phyloP scores from a whole-genome alignment of 1,140 invertebrate genomes.

The Amphibalanus amphitrite region DNA sequence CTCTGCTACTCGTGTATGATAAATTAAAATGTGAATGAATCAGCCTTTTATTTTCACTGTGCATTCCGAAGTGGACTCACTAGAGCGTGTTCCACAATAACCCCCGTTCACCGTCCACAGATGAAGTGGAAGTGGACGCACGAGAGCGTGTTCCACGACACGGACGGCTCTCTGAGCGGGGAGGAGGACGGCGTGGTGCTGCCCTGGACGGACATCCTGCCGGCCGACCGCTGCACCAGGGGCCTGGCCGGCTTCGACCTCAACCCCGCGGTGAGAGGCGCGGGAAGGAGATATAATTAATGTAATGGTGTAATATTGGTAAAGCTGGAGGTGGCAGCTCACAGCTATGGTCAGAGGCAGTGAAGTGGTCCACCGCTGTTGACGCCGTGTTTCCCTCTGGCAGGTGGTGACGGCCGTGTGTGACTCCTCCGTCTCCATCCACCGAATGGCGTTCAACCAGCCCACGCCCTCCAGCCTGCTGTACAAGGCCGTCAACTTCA shows the following conservation, averaged over 20 bases:
- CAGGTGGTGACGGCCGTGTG: constrained; percentile 10
- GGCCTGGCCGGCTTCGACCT: constrained; percentile 7
- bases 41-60: neutral
- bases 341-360: too few species aligned
- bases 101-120: constrained; percentile 2
- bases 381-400: too few species aligned
- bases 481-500: constrained; percentile 9
- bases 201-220: constrained; percentile 11
- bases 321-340: too few species aligned
- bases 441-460: constrained; percentile 9
- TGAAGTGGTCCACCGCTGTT: too few species aligned
- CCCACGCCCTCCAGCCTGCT: constrained; percentile 9
- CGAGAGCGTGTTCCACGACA: constrained; percentile 14
- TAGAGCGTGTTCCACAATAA: neutral
- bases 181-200: constrained; percentile 9
- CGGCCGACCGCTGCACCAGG: constrained; percentile 3
- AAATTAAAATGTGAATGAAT: too few species aligned
- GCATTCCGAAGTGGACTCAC: constrained; percentile 6
- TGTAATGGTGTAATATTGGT: too few species aligned
- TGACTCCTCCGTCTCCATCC: constrained; percentile 4
- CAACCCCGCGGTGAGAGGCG: constrained; percentile 6
- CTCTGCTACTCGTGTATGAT: too few species aligned
- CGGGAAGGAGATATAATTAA: too few species aligned
- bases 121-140: constrained; percentile 14
- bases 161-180: constrained; percentile 13